Conservation (phyloP, 2,113 vertebrate genomes). For the Apistogramma diplotaenia region DNA sequence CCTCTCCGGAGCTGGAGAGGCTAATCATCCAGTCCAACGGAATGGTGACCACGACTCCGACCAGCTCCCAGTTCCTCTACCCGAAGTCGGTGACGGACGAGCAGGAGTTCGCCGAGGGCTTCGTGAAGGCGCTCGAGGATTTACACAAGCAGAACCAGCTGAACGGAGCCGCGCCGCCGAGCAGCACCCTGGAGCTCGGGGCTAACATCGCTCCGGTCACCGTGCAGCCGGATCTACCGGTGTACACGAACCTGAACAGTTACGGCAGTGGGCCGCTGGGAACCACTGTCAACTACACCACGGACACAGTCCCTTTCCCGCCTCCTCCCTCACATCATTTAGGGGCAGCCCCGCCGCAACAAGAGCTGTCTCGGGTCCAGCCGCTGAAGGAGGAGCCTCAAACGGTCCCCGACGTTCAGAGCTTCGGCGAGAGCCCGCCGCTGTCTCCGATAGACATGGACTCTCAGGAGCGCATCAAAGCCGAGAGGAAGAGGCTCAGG, state of each 20-base stretch:
- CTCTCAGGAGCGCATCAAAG: constrained; percentile 91
- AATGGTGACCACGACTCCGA: constrained; percentile 89
- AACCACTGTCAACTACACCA: constrained; percentile 81
- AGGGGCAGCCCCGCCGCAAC: constrained; percentile 58
- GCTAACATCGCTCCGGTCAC: constrained; percentile 63
- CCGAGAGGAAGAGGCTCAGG: constrained; percentile 90
- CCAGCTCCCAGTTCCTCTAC: constrained; percentile 84
- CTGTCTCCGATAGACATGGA: constrained; percentile 94
- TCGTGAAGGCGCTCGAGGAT: constrained; percentile 94
- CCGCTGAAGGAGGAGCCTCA: constrained; percentile 90
- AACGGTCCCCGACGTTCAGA: constrained; percentile 92
- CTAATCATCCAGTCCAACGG: constrained; percentile 95
- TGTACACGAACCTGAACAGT: constrained; percentile 82
- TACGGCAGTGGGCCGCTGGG: constrained; percentile 71
- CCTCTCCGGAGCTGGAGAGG: constrained; percentile 90
- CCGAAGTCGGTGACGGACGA: constrained; percentile 87
- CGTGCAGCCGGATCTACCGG: constrained; percentile 79
- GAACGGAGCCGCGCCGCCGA: constrained; percentile 50
- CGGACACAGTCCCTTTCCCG: constrained; percentile 82
- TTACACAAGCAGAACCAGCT: constrained; percentile 94
- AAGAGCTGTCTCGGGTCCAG: constrained; percentile 70
- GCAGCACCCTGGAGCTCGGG: constrained; percentile 54
- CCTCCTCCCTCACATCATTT: constrained; percentile 76
- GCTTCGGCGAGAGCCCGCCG: constrained; percentile 89
- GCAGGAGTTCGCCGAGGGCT: constrained; percentile 95